phyloP scores from a whole-genome alignment of 2,797 vertebrate species.

The Galaxias olidus region DNA sequence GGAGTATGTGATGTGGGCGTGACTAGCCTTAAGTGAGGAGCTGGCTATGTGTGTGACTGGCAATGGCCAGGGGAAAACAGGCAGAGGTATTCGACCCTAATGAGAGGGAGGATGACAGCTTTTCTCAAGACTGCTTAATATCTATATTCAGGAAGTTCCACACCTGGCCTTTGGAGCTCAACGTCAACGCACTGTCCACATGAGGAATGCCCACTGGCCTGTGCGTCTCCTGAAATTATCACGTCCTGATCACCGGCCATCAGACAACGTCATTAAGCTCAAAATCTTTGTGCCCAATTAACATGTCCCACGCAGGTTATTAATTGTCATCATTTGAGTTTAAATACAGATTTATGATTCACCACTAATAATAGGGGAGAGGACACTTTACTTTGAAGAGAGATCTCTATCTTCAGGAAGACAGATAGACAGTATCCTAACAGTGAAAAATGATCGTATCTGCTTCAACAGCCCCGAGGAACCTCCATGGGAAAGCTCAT shows the following conservation, averaged over 20 bases:
- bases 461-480: slow-evolving; percentile 45
- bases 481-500: slow-evolving; percentile 34
- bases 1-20: slow-evolving; percentile 8
- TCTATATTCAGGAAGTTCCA: slow-evolving; percentile 88
- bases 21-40: slow-evolving; percentile 7
- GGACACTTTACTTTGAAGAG: slow-evolving; percentile 65
- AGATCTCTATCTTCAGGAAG: slow-evolving; percentile 58
- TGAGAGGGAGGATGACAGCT: slow-evolving; percentile 80
- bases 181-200: slow-evolving; percentile 70
- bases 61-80: slow-evolving; percentile 34
- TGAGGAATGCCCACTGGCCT: slow-evolving; percentile 65
- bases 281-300: slow-evolving; percentile 54
- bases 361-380: slow-evolving; percentile 70
- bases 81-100: slow-evolving; percentile 69
- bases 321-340: slow-evolving; percentile 70
- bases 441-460: slow-evolving; percentile 49
- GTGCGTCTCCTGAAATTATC: slow-evolving; percentile 70
- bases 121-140: slow-evolving; percentile 75
- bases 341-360: slow-evolving; percentile 71
- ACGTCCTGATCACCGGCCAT: slow-evolving; percentile 81
- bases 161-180: slow-evolving; percentile 81
- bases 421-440: slow-evolving; percentile 53
- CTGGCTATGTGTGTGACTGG: slow-evolving; percentile 18
- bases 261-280: slow-evolving; percentile 63
- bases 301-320: slow-evolving; percentile 54